Conservation (phyloP, 2,888 invertebrate species). For the Leucophenga montana region DNA sequence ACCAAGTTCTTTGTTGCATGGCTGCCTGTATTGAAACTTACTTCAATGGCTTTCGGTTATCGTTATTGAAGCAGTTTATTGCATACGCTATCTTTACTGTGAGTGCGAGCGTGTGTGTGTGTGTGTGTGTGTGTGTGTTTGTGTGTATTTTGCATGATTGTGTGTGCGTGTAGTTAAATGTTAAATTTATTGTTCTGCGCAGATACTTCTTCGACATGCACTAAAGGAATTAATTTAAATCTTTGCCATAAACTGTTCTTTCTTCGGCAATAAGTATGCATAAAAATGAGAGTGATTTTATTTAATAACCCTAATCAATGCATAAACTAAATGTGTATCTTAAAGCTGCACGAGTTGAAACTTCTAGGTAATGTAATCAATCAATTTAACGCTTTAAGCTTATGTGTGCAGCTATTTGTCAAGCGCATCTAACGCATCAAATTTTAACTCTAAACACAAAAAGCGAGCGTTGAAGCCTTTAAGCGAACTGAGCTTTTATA, state of each 20-base stretch:
- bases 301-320: conserved; percentile 57
- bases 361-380: conserved; percentile 52
- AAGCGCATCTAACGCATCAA: neutral
- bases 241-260: too few relatives aligned
- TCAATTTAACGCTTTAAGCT: conserved; percentile 63
- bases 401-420: conserved; percentile 41
- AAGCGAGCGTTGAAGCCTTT: conserved; percentile 7
- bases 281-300: too few relatives aligned
- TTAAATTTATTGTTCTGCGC: conserved; percentile 58
- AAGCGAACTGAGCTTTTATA: conserved; percentile 30
- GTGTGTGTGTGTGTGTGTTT: neutral
- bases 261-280: too few relatives aligned
- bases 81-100: conserved; percentile 30
- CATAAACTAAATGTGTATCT: neutral
- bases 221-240: too few relatives aligned
- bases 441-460: conserved; percentile 37
- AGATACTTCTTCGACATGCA: conserved; percentile 61
- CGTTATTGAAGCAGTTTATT: conserved; percentile 56
- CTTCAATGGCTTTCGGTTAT: conserved; percentile 67
- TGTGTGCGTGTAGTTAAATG: conserved; percentile 60
- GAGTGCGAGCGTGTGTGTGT: conserved; percentile 7
- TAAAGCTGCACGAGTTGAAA: conserved; percentile 50
- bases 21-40: conserved; percentile 58
- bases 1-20: conserved; percentile 33
- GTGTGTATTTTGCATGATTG: conserved; percentile 30